Conservation (phyloP, 1,140 invertebrate genomes). For the Pseudomyrmex dendroicus region DNA sequence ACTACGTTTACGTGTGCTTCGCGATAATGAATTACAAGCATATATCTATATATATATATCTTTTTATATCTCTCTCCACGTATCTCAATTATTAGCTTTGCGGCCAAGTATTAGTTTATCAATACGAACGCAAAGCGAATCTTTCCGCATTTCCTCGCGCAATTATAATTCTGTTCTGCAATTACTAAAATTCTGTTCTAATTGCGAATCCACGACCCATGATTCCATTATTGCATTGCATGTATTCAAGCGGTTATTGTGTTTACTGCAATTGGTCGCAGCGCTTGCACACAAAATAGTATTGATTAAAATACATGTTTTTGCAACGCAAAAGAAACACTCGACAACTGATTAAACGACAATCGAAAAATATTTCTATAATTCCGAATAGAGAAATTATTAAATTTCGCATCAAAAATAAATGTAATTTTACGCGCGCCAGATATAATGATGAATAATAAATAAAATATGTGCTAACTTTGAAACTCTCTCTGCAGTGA, state of each 20-base stretch:
- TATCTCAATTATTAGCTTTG: conserved; percentile 8
- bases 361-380: no score
- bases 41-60: no score
- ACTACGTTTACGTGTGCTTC: neutral
- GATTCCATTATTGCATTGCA: conserved; percentile 4
- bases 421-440: no score
- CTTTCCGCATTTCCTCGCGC: conserved; percentile 25
- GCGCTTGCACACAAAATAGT: neutral
- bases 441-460: no score
- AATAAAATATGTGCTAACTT: no score
- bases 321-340: neutral
- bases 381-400: no score
- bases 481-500: no score
- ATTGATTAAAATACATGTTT: conserved; percentile 5
- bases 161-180: conserved; percentile 44
- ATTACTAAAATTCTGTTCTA: conserved; percentile 56
- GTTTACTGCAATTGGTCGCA: conserved; percentile 3
- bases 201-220: conserved; percentile 9
- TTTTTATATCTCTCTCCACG: conserved; percentile 2
- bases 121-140: neutral
- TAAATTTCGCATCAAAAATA: no score
- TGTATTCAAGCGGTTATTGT: conserved; percentile 3
- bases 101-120: conserved; percentile 6
- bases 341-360: neutral
- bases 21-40: conserved; percentile 22